Conservation (phyloP, 2,888 invertebrate genomes). For the Sminthurides aquaticus region DNA sequence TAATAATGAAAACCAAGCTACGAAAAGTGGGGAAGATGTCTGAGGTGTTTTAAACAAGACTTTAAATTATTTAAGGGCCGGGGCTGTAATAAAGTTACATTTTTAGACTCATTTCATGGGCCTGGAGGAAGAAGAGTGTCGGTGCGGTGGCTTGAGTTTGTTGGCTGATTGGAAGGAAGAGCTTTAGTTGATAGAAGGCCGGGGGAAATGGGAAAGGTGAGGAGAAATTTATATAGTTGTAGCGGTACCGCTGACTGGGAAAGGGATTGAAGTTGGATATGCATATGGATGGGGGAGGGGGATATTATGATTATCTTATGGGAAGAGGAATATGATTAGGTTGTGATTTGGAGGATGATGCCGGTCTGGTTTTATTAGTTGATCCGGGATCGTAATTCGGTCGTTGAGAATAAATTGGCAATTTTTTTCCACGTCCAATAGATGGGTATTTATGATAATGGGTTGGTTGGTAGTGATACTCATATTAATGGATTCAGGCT, state of each 20-base stretch:
- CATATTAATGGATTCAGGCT: background rate
- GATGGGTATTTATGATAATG: constrained; percentile 40
- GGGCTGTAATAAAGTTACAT: background rate
- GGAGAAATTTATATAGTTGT: background rate
- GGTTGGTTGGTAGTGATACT: no score
- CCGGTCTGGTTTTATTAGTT: constrained; percentile 24
- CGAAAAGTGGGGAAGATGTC: background rate
- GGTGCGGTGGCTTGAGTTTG: no score
- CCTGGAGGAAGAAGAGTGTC: no score
- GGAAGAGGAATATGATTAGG: no score
- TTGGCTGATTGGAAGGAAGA: no score
- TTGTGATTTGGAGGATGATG: no score
- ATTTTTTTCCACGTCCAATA: constrained; percentile 40
- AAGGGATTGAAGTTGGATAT: no score
- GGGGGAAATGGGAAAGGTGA: background rate
- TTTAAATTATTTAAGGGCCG: background rate
- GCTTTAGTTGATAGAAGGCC: background rate
- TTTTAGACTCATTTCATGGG: background rate
- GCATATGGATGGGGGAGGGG: no score
- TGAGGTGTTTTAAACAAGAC: background rate
- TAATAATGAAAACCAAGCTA: background rate
- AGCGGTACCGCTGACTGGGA: no score
- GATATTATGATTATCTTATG: no score
- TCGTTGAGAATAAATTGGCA: constrained; percentile 41
- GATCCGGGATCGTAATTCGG: constrained; percentile 24